Evolutionary conservation across 2,888 invertebrate species (phyloP).

Genomic region (Sinotaia quadrata): DNA sequence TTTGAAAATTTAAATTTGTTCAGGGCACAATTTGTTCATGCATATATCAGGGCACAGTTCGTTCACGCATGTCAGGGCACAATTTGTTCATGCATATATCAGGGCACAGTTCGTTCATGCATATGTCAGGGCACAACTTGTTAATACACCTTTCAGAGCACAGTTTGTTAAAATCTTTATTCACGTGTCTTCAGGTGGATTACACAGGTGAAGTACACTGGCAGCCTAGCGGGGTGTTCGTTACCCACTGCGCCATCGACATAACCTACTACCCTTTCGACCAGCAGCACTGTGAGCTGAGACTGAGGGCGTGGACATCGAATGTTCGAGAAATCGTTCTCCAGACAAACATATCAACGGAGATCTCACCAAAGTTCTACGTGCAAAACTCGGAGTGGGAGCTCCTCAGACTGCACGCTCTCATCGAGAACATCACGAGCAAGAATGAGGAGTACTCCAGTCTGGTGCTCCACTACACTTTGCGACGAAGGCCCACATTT

Average conservation of each 20-base stretch:
- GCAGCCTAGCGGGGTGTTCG: slow-evolving; percentile 12
- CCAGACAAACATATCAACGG: not conserved
- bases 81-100: too few relatives aligned
- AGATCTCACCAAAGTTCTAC: not conserved
- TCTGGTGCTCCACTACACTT: not conserved
- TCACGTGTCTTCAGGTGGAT: too few relatives aligned
- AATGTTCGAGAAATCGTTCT: too few relatives aligned
- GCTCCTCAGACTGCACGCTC: not conserved
- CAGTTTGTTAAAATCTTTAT: too few relatives aligned
- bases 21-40: too few relatives aligned
- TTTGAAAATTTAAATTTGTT: too few relatives aligned
- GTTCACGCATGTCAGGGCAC: too few relatives aligned
- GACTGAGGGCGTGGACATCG: slow-evolving; percentile 2
- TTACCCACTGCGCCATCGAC: slow-evolving; percentile 30
- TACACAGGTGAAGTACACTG: slow-evolving; percentile 21
- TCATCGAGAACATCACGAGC: not conserved
- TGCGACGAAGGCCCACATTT: slow-evolving; percentile 1
- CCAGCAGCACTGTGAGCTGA: slow-evolving; percentile 7
- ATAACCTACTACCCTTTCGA: slow-evolving; percentile 37
- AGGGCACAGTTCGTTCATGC: too few relatives aligned
- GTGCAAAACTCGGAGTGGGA: slow-evolving; percentile 1
- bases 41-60: too few relatives aligned
- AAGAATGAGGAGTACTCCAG: not conserved
- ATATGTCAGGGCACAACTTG: too few relatives aligned
- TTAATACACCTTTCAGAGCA: too few relatives aligned